Evolutionary conservation across 1,140 invertebrate species (phyloP).

Genomic region (Aphis gossypii): DNA sequence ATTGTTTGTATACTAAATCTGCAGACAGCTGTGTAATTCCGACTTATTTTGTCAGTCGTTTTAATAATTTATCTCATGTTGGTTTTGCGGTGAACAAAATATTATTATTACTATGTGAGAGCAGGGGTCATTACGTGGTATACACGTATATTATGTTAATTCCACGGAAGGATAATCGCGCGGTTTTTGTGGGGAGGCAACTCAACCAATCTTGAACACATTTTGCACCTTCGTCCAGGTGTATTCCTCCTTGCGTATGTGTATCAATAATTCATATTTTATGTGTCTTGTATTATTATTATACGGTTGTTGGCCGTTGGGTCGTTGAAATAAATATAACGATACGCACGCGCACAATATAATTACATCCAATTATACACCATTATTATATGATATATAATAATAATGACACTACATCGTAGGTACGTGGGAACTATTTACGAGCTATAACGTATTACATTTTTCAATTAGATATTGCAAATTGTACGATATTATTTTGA

Average conservation of each 20-base stretch:
- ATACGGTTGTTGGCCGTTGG: not conserved
- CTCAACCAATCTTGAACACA: not conserved
- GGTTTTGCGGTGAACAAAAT: not conserved
- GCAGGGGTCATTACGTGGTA: not conserved
- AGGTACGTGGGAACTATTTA: not conserved
- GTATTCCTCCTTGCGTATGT: not conserved
- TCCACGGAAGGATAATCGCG: not conserved
- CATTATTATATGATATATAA: not conserved
- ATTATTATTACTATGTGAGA: not conserved
- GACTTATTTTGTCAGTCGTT: not conserved
- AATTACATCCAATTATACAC: not conserved
- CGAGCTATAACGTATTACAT: not conserved
- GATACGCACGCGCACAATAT: not conserved
- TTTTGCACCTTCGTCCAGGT: not conserved
- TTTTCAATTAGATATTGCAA: not conserved
- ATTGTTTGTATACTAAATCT: not conserved
- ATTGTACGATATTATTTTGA: not conserved
- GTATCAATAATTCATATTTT: conserved; percentile 6
- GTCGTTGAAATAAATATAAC: not conserved
- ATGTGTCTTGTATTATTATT: not conserved
- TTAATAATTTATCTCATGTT: not conserved
- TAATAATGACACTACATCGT: not conserved
- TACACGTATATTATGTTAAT: not conserved
- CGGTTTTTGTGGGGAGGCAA: not conserved
- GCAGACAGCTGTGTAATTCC: not conserved